Percentiles rank a stretch among this genome's conserved stretches.
Conservation (phyloP, 2,888 invertebrate genomes). For the Onthophagus sagittarius region DNA sequence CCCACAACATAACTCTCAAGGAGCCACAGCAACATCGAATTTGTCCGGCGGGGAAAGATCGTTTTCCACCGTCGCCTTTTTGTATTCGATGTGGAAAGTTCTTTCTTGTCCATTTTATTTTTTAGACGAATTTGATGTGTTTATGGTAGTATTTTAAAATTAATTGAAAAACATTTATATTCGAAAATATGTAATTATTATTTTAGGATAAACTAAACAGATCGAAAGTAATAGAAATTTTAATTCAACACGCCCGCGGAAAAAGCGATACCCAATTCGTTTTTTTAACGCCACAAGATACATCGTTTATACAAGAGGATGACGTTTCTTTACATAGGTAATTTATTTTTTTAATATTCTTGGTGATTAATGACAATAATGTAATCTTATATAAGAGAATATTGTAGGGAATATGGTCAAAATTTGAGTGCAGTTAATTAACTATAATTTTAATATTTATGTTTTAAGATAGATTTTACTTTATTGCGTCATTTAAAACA, state of each 20-base stretch:
- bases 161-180: background rate
- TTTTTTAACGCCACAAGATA: slow-evolving; percentile 85
- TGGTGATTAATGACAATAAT: no score
- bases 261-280: slow-evolving; percentile 74
- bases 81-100: slow-evolving; percentile 90
- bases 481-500: no score
- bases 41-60: slow-evolving; percentile 95
- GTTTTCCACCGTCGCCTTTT: slow-evolving; percentile 91
- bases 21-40: slow-evolving; percentile 57
- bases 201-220: slow-evolving; percentile 80
- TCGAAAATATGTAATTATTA: slow-evolving; percentile 20
- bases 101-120: slow-evolving; percentile 90
- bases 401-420: background rate
- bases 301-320: slow-evolving; percentile 49
- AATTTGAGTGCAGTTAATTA: no score
- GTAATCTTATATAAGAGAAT: no score
- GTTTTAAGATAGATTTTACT: no score
- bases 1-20: slow-evolving; percentile 52
- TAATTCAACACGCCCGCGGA: slow-evolving; percentile 68
- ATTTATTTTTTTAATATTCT: no score
- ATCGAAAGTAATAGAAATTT: slow-evolving; percentile 70
- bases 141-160: slow-evolving; percentile 65
- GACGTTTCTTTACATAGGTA: slow-evolving; percentile 41
- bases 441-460: no score
- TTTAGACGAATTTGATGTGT: slow-evolving; percentile 95